These are phyloP conservation scores for Diplogasteroides magnus DNA, from an alignment of 1,140 invertebrate genomes.

Conservation along the genomic window DNA sequence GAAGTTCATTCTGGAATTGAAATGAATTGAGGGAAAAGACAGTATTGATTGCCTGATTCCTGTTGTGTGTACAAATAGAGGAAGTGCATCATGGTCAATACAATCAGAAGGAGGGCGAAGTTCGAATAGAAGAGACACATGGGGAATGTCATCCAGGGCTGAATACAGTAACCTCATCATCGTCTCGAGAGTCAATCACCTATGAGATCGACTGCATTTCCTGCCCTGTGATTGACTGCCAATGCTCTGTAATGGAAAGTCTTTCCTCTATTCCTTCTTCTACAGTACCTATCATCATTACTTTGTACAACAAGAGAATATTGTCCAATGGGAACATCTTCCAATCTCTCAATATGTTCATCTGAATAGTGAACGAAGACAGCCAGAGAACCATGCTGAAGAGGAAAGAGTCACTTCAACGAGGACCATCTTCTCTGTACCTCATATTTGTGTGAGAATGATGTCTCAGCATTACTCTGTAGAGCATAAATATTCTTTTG, in stretches of 20 bases:
- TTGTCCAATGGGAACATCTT: conserved; percentile 13
- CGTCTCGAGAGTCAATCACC: conserved; percentile 13
- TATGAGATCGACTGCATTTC: conserved; percentile 19
- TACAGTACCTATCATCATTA: conserved; percentile 17
- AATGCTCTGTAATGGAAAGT: too few relatives aligned
- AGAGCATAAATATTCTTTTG: background rate
- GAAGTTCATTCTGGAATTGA: background rate
- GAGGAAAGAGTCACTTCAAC: background rate
- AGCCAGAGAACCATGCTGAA: conserved; percentile 25
- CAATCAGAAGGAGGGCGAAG: conserved; percentile 26
- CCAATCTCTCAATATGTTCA: conserved; percentile 12
- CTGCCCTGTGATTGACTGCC: conserved; percentile 14
- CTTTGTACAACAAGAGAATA: conserved; percentile 16
- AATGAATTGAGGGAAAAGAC: background rate
- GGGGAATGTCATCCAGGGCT: conserved; percentile 17
- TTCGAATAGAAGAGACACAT: conserved; percentile 14
- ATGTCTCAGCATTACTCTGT: background rate
- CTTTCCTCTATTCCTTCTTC: too few relatives aligned
- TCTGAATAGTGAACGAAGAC: conserved; percentile 20
- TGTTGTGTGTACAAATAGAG: too few relatives aligned
- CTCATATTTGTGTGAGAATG: conserved; percentile 14
- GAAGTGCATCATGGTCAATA: conserved; percentile 21
- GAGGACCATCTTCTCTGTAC: background rate
- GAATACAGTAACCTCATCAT: conserved; percentile 11
- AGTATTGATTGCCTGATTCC: background rate